phyloP scores from a whole-genome alignment of 35 echinoderm and acorn worm species.

The Nesometra sesokonis region DNA sequence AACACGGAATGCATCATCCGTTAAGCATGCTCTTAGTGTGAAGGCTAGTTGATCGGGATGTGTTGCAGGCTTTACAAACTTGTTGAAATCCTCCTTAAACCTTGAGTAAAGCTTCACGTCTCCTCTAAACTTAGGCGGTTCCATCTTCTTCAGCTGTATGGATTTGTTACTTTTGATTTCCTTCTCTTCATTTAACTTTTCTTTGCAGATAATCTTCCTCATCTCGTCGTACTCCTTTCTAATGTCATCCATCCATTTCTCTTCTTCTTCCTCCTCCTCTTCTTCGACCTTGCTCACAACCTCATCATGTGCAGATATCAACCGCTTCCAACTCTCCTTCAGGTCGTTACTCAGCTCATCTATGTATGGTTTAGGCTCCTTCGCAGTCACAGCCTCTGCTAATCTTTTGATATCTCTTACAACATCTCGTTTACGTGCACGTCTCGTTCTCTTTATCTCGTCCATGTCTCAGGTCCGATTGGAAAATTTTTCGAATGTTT shows the following conservation, averaged over 20 bases:
- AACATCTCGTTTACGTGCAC: neutral
- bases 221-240: conserved; percentile 11
- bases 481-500: too few species aligned
- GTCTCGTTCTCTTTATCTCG: neutral
- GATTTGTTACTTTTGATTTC: neutral
- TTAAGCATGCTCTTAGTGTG: neutral
- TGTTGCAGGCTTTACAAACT: conserved; percentile 8
- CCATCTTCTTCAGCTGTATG: conserved; percentile 13
- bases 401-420: neutral
- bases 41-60: conserved; percentile 5
- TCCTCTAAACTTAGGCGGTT: neutral
- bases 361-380: neutral
- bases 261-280: conserved; percentile 1
- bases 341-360: neutral
- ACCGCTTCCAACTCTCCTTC: neutral
- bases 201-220: neutral
- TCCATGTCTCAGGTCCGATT: neutral
- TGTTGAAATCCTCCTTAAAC: conserved; percentile 14
- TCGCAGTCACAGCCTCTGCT: neutral
- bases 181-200: neutral
- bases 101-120: conserved; percentile 10
- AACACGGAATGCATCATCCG: neutral
- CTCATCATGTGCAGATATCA: neutral
- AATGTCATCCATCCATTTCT: conserved; percentile 9
- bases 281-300: conserved; percentile 8